A percentile compares a stretch with the other conserved stretches of the same genome.
Conservation (phyloP, 2,113 vertebrate genomes). For the Trichomycterus rosablanca region DNA sequence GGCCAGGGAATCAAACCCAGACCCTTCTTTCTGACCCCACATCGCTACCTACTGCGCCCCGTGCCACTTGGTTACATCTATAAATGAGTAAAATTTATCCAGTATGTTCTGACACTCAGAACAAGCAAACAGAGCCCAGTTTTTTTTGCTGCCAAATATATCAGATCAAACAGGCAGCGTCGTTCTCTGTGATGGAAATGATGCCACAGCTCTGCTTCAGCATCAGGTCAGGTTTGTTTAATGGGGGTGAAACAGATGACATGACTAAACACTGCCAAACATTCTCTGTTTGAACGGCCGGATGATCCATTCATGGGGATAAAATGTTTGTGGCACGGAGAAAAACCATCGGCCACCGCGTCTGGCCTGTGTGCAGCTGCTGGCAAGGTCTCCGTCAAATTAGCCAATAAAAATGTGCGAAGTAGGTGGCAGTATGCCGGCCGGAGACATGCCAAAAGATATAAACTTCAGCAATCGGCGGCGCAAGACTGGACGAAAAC, state of each 20-base stretch:
- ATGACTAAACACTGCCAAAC: slow-evolving; percentile 25
- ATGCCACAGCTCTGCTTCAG: neutral
- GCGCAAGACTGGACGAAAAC: no score
- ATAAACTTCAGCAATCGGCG: slow-evolving; percentile 64
- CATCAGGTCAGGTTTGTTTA: slow-evolving; percentile 31
- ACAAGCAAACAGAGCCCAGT: slow-evolving; percentile 6
- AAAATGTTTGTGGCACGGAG: slow-evolving; percentile 11
- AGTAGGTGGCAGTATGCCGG: slow-evolving; percentile 62
- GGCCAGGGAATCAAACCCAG: no score
- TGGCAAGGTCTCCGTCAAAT: slow-evolving; percentile 70
- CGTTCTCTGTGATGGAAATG: neutral
- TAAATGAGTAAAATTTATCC: neutral
- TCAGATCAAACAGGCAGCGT: neutral
- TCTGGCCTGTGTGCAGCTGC: slow-evolving; percentile 61
- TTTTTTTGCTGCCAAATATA: slow-evolving; percentile 18
- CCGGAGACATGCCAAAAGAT: slow-evolving; percentile 66
- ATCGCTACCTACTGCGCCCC: no score
- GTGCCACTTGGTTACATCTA: no score
- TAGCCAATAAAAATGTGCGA: slow-evolving; percentile 73
- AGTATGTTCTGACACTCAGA: slow-evolving; percentile 3
- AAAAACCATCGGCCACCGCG: slow-evolving; percentile 16
- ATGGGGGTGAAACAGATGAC: slow-evolving; percentile 26
- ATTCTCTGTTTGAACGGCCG: slow-evolving; percentile 11
- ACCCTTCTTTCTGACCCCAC: no score
- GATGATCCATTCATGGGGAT: slow-evolving; percentile 6